Evolutionary conservation across 2,888 invertebrate genomes (phyloP), one percentile per base, ranked within the genome.

Genomic region (Campaea margaritaria): DNA sequence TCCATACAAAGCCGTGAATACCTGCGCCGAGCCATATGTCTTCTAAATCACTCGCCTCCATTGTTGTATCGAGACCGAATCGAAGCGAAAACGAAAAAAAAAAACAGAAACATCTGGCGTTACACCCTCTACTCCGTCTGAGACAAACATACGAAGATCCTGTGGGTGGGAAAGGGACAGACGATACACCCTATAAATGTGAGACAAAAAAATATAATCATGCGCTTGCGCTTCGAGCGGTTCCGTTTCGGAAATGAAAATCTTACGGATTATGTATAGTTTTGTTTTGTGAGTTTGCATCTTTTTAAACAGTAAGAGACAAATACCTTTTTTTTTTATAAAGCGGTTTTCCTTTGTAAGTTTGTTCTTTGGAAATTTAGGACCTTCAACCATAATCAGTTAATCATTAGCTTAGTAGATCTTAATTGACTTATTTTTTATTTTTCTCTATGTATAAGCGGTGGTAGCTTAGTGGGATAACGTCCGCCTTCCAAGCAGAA

Each of bases 201-300:
- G 38, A 42, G 65, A 27, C 54, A 66, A 70, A 73, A 73, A 73
- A 72, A 14, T 1, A 14, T 1, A 39, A 79, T 78, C 71, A 73
- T 76, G 81, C 81, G 82, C 81, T 69, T 74, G 75, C 81, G 81
- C 79, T 76, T 76, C 72, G 46, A 44, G 51, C 46, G 53, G 79
- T 82, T 82, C 82, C 85, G 80, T 82, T 83, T 82, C 84, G 82
- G 82, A 83, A 74, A 76, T 72, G 65, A 67, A 73, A 73, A 56
- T 56, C 44, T 52, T 49, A 52, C 46, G 54, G 55, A 55, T 58
- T 57, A 43, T 15, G 51, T 42, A 34, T 51, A 44, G 28, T 50
- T 42, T 55, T 49, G 53, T 57, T 57, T 57, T 42, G 61, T 58
- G 14, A 39, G 31, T 54, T 50, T 50, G 56, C 56, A 34, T 44